These are phyloP conservation scores for Enteromius anoplus DNA, from an alignment of 2,797 vertebrate species.

Conservation along the genomic window DNA sequence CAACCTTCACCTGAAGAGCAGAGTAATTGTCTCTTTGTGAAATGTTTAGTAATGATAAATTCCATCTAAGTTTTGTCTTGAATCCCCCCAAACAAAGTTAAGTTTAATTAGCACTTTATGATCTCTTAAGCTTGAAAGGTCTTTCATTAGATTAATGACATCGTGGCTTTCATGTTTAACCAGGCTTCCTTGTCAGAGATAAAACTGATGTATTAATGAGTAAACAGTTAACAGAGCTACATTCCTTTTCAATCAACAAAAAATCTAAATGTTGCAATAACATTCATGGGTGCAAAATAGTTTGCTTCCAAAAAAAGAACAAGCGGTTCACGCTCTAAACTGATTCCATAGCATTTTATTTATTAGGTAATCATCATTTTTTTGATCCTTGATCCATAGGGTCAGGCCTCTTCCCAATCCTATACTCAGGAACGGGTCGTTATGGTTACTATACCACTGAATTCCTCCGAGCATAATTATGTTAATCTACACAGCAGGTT, in stretches of 20 bases:
- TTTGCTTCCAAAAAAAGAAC: slow-evolving; percentile 34
- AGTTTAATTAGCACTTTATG: slow-evolving; percentile 5
- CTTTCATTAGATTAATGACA: neutral
- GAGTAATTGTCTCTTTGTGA: neutral
- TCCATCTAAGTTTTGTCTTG: neutral
- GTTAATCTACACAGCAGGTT: slow-evolving; percentile 69
- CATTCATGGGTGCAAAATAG: slow-evolving; percentile 26
- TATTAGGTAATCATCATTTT: slow-evolving; percentile 59
- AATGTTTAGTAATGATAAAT: slow-evolving; percentile 21
- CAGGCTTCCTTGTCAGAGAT: neutral
- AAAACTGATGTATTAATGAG: neutral
- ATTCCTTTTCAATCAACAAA: slow-evolving; percentile 6
- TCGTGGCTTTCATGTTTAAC: neutral
- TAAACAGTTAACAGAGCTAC: neutral
- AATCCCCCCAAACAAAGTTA: slow-evolving; percentile 26
- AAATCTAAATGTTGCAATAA: slow-evolving; percentile 10
- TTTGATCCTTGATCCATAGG: slow-evolving; percentile 53
- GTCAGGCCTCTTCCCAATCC: slow-evolving; percentile 51
- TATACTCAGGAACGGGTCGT: slow-evolving; percentile 65
- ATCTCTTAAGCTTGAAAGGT: slow-evolving; percentile 41
- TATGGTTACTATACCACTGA: slow-evolving; percentile 68
- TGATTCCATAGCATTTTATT: slow-evolving; percentile 50
- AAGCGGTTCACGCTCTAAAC: slow-evolving; percentile 32
- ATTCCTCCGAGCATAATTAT: slow-evolving; percentile 74
- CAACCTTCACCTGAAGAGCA: slow-evolving; percentile 21